Conservation (phyloP, 2,797 vertebrate genomes). For the Chiroxiphia lanceolata region DNA sequence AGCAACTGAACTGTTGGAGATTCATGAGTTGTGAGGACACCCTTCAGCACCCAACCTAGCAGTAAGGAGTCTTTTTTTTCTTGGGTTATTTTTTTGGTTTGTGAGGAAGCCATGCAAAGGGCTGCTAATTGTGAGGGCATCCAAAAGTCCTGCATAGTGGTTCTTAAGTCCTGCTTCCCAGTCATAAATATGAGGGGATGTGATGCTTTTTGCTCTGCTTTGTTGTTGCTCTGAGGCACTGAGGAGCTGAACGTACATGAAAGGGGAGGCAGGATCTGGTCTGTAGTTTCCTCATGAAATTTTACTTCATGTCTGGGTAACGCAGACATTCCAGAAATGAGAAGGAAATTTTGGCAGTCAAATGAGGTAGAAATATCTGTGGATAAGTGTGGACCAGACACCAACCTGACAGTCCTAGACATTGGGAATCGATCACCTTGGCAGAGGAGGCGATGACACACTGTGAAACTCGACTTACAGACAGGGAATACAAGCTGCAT, state of each 20-base stretch:
- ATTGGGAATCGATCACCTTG: background rate
- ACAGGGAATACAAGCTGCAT: background rate
- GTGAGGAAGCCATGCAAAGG: too few relatives aligned
- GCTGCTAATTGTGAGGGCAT: background rate
- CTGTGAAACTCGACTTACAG: background rate
- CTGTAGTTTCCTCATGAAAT: constrained; percentile 12
- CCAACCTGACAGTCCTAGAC: background rate
- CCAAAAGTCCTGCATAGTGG: rapidly evolving
- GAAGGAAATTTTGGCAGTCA: background rate
- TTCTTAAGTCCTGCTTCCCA: background rate
- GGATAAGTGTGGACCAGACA: background rate
- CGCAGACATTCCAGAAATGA: background rate
- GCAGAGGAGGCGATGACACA: background rate
- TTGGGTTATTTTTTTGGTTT: too few relatives aligned
- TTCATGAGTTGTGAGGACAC: too few relatives aligned
- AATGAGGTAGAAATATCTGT: background rate
- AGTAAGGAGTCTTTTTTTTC: too few relatives aligned
- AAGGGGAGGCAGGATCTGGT: background rate
- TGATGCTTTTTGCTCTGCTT: background rate
- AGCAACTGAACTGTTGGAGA: too few relatives aligned
- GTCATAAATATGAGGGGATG: rapidly evolving
- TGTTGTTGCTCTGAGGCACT: background rate
- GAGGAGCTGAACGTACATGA: rapidly evolving
- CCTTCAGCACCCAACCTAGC: too few relatives aligned
- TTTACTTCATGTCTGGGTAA: constrained; percentile 6